These are phyloP conservation scores for Ceramica pisi DNA, from an alignment of 2,888 invertebrate genomes.

Conservation along the genomic window DNA sequence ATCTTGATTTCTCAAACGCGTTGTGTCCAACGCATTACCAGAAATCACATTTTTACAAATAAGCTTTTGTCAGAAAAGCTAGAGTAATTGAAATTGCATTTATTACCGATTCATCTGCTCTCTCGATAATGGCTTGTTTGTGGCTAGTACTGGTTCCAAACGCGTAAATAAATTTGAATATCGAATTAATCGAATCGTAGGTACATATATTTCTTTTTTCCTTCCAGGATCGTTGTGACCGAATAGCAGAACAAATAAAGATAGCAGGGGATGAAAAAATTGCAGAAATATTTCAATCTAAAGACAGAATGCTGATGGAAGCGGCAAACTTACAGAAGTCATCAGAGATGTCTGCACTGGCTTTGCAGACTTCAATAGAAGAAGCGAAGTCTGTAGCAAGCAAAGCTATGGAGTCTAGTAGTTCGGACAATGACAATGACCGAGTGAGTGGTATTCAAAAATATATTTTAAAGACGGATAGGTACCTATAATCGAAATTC, in stretches of 20 bases:
- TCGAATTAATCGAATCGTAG: too few species aligned
- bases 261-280: slow-evolving; percentile 89
- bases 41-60: neutral
- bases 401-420: slow-evolving; percentile 76
- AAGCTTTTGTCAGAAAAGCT: neutral
- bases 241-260: slow-evolving; percentile 88
- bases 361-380: slow-evolving; percentile 84
- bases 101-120: neutral
- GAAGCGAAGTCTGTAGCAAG: slow-evolving; percentile 85
- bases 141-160: neutral
- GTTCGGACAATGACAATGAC: slow-evolving; percentile 81
- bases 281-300: slow-evolving; percentile 84
- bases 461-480: neutral
- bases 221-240: slow-evolving; percentile 88
- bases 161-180: neutral
- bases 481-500: too few species aligned
- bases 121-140: neutral
- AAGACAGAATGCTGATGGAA: slow-evolving; percentile 83
- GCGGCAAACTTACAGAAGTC: slow-evolving; percentile 82
- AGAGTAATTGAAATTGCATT: neutral
- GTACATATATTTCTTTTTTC: neutral
- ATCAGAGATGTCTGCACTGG: slow-evolving; percentile 85
- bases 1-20: slow-evolving; percentile 12
- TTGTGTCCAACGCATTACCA: slow-evolving; percentile 1
- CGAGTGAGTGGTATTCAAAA: slow-evolving; percentile 77